Conservation (phyloP, 92 coral and sea anemone species). For the Epizoanthus ramosus region DNA sequence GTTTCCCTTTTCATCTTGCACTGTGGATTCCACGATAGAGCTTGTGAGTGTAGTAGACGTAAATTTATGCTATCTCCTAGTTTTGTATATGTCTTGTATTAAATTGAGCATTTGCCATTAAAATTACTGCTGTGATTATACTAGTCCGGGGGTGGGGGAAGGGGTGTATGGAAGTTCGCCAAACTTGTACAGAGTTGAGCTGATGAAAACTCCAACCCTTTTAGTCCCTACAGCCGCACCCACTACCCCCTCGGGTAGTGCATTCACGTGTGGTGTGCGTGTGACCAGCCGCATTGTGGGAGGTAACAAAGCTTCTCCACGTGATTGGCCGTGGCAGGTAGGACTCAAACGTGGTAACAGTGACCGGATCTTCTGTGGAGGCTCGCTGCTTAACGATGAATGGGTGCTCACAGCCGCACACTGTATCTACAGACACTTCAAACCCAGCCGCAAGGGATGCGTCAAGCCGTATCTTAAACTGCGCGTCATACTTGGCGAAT, state of each 20-base stretch:
- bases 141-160: too few species aligned
- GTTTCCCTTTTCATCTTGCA: too few species aligned
- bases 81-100: too few species aligned
- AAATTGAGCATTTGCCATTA: too few species aligned
- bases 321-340: conserved; percentile 89
- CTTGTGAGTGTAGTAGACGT: too few species aligned
- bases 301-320: conserved; percentile 56
- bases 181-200: too few species aligned
- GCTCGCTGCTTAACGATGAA: conserved; percentile 70
- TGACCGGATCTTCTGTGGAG: conserved; percentile 73
- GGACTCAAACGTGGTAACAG: conserved; percentile 64
- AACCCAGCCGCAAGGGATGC: conserved; percentile 57
- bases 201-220: too few species aligned
- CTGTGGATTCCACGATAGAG: too few species aligned
- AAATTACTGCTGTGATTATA: too few species aligned
- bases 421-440: conserved; percentile 59
- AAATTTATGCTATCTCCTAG: too few species aligned
- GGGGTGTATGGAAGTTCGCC: too few species aligned
- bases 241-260: background rate
- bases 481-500: conserved; percentile 71
- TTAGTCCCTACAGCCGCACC: background rate
- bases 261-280: conserved; percentile 47
- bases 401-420: conserved; percentile 92
- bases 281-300: conserved; percentile 72
- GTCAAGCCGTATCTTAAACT: conserved; percentile 55